Evolutionary conservation across 2,888 invertebrate genomes (phyloP).

Genomic region (Resseliella maxima): DNA sequence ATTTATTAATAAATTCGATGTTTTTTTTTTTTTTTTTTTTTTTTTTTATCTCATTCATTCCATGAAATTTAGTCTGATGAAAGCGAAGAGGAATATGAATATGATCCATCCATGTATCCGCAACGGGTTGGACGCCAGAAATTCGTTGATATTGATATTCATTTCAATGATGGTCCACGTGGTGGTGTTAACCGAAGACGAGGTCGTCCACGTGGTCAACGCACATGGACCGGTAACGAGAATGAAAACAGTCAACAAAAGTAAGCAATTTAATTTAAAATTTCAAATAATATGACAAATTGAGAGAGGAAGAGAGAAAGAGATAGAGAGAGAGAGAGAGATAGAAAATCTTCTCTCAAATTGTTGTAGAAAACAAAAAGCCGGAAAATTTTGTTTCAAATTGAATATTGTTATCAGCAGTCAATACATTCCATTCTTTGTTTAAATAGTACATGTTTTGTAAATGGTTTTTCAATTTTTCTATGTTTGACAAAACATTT

Average conservation of each 20-base stretch:
- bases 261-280: neutral
- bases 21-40: conserved; percentile 5
- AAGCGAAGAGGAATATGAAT: conserved; percentile 76
- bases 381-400: too few species aligned
- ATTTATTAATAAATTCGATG: too few species aligned
- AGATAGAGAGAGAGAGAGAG: too few species aligned
- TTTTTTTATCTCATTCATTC: conserved; percentile 58
- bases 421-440: too few species aligned
- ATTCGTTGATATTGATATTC: conserved; percentile 88
- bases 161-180: conserved; percentile 83
- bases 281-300: neutral
- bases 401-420: too few species aligned
- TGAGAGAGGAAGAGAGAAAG: too few species aligned
- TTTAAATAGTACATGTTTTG: too few species aligned
- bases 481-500: too few species aligned
- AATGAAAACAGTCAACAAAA: conserved; percentile 54
- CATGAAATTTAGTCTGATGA: conserved; percentile 68
- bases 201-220: conserved; percentile 64
- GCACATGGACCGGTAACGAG: conserved; percentile 9
- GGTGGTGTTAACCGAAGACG: conserved; percentile 77
- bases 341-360: too few species aligned
- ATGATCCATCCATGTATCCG: conserved; percentile 82
- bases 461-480: too few species aligned
- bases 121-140: conserved; percentile 89
- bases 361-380: too few species aligned